Base-by-base conservation (phyloP, 2,888 invertebrate genomes). In the Peribatodes rhomboidaria region DNA sequence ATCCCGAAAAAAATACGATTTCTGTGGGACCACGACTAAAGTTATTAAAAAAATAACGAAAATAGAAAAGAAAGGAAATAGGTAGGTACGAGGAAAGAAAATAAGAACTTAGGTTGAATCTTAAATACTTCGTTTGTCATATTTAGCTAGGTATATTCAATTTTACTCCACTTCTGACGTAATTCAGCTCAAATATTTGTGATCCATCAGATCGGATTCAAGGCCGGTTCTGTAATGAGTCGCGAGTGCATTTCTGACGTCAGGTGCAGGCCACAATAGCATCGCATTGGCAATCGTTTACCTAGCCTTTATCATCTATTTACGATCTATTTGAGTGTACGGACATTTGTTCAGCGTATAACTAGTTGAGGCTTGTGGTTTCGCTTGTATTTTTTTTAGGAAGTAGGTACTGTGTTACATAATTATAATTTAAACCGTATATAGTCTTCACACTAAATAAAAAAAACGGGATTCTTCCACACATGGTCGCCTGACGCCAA, bases 181-280 rank as follows among this genome's bases (percentile, higher is more conserved):
- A 47, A 27, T 22, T 14, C 47, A 1, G 14, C 13, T 35, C 20
- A 50, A 35, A 50, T 50, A 50, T 50, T 50, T 9, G 18, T 35
- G 13, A 27, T 50, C 50, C 13, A 41, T 49, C 39, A 31, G 9
- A 16, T 46, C 6, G 41, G 35, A n/a, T 18, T 20, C 18, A 47
- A 61, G 60, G 60, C 39, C 47, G 13, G 16, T 31, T 31, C 47
- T 9, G 39, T 61, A 54, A 42, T 47, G 52, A 42, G 22, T 27
- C 55, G 56, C 42, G 55, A 50, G 39, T 63, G 62, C 62, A 63
- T 52, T 37, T 18, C 22, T 41, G 46, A 46, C 62, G 62, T 63
- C 27, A 44, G 6, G 2, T 57, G 56, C 56, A 56, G 41, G 57
- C 13, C 2, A 57, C 31, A 39, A 53, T 57, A n/a, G 31, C 46